A percentile compares a stretch with the other conserved stretches of the same genome.
These are phyloP conservation scores for Drosophila quadrilineata DNA, from an alignment of 1,140 invertebrate species.

Conservation along the genomic window DNA sequence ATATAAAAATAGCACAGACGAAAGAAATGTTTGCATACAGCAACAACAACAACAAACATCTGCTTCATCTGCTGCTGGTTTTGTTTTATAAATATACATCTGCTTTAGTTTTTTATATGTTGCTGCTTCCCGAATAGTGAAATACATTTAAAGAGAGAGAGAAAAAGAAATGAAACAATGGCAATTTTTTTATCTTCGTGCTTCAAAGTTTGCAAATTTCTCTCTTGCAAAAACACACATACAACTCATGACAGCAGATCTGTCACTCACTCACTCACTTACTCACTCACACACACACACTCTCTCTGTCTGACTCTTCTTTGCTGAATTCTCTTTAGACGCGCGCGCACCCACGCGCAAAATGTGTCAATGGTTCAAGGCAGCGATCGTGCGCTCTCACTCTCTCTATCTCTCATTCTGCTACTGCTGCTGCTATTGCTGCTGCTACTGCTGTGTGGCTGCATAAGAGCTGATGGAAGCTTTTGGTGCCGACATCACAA, in stretches of 20 bases:
- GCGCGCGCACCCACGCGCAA: conserved; percentile 42
- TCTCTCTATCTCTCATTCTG: background rate
- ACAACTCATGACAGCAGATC: too few relatives aligned
- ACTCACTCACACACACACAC: conserved; percentile 1
- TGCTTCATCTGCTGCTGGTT: conserved; percentile 41
- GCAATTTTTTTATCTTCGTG: conserved; percentile 8
- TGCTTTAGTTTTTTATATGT: too few relatives aligned
- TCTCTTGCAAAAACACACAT: background rate
- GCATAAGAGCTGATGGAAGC: too few relatives aligned
- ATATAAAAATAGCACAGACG: conserved; percentile 73
- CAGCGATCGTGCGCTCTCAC: conserved; percentile 7
- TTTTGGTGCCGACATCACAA: too few relatives aligned
- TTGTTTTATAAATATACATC: too few relatives aligned
- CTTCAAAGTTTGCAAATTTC: conserved; percentile 26
- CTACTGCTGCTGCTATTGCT: too few relatives aligned
- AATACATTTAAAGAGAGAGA: too few relatives aligned
- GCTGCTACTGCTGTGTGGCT: too few relatives aligned
- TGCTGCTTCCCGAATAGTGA: too few relatives aligned
- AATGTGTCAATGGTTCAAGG: conserved; percentile 75
- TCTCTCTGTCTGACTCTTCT: background rate
- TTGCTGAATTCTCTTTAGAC: conserved; percentile 11
- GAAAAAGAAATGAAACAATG: too few relatives aligned
- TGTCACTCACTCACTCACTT: background rate
- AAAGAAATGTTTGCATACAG: conserved; percentile 72
- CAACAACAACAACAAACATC: conserved; percentile 12